Conservation (phyloP, 2,797 vertebrate species). For the Otolemur crassicaudatus region DNA sequence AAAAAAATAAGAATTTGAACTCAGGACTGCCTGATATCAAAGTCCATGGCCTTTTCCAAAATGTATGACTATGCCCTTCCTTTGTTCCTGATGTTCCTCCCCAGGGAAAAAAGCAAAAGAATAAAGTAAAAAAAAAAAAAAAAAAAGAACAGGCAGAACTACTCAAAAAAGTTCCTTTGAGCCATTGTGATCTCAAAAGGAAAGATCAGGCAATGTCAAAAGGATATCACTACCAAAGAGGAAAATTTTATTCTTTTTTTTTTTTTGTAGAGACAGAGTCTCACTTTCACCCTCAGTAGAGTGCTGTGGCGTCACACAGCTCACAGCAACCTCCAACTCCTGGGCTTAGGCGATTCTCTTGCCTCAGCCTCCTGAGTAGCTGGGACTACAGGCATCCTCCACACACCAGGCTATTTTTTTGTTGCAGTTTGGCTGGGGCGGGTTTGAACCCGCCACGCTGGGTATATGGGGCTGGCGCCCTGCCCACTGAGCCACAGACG, state of each 20-base stretch:
- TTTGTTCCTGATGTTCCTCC: background rate
- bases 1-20: background rate
- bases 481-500: too few species aligned
- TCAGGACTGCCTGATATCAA: background rate
- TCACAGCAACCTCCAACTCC: too few species aligned
- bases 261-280: too few species aligned
- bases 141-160: background rate
- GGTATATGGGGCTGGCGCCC: too few species aligned
- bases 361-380: too few species aligned
- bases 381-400: too few species aligned
- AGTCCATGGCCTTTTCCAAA: conserved; percentile 29
- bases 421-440: too few species aligned
- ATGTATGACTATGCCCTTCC: background rate
- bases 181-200: conserved; percentile 42
- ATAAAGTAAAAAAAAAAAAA: background rate
- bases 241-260: background rate
- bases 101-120: background rate
- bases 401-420: too few species aligned
- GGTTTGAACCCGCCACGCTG: too few species aligned
- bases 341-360: too few species aligned
- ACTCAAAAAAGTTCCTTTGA: background rate
- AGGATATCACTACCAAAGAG: background rate
- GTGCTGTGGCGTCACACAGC: too few species aligned
- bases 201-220: conserved; percentile 18
- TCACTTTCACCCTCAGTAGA: too few species aligned